These are phyloP conservation scores for Argyresthia goedartella DNA, from an alignment of 2,888 invertebrate species.

Conservation along the genomic window DNA sequence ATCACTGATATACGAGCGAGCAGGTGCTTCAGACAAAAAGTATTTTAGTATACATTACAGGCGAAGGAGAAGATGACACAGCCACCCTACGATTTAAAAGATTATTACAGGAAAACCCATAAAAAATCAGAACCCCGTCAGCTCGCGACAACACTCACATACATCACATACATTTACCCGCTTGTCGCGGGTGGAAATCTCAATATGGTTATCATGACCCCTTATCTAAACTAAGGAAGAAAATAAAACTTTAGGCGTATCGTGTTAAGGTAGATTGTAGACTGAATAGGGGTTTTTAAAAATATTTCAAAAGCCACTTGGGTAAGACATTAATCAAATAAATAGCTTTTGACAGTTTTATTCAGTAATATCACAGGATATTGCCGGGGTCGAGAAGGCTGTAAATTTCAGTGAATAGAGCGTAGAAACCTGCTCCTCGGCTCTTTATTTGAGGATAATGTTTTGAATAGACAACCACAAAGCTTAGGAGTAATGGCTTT, in stretches of 20 bases:
- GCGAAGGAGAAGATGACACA: no score
- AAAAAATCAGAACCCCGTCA: not conserved
- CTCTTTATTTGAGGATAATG: not conserved
- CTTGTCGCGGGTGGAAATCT: not conserved
- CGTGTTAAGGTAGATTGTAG: not conserved
- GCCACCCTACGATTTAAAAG: no score
- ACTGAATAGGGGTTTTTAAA: not conserved
- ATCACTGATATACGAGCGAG: no score
- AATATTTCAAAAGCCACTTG: not conserved
- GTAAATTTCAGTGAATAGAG: not conserved
- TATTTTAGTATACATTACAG: no score
- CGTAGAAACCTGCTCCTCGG: not conserved
- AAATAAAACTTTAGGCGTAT: not conserved
- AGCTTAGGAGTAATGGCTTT: no score
- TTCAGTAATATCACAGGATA: conserved; percentile 38
- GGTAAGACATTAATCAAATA: conserved; percentile 44
- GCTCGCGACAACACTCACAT: not conserved
- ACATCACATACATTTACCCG: not conserved
- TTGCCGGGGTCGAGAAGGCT: conserved; percentile 8
- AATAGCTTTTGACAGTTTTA: conserved; percentile 58
- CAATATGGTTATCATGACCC: not conserved
- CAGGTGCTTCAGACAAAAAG: no score
- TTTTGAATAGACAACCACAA: not conserved
- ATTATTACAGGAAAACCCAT: not conserved
- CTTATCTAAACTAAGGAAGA: not conserved